These are phyloP conservation scores for Diachrysia chrysitis DNA, from an alignment of 2,888 invertebrate genomes.

Conservation along the genomic window DNA sequence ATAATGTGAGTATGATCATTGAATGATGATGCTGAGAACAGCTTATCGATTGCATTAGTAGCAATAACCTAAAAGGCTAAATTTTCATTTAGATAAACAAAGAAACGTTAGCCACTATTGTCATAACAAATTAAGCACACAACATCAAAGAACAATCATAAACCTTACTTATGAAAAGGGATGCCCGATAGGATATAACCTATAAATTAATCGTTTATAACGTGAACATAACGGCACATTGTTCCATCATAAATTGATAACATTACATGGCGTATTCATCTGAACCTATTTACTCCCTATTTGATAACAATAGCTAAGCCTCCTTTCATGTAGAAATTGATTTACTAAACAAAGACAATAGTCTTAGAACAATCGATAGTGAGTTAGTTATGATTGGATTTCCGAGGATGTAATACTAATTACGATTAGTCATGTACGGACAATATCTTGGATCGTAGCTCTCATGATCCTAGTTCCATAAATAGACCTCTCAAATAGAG, in stretches of 20 bases:
- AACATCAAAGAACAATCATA: slow-evolving; percentile 9
- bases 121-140: neutral
- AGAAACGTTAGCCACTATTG: too few relatives aligned
- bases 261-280: slow-evolving; percentile 36
- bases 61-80: too few relatives aligned
- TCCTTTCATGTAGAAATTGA: slow-evolving; percentile 57
- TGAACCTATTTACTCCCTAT: slow-evolving; percentile 33
- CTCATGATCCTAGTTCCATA: neutral
- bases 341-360: slow-evolving; percentile 54
- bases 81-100: too few relatives aligned
- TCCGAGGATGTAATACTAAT: slow-evolving; percentile 22
- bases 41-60: too few relatives aligned
- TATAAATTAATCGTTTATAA: slow-evolving; percentile 26
- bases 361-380: slow-evolving; percentile 45
- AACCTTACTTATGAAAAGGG: slow-evolving; percentile 11
- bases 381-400: slow-evolving; percentile 42
- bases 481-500: neutral
- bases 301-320: slow-evolving; percentile 49
- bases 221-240: slow-evolving; percentile 37
- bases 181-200: slow-evolving; percentile 16
- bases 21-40: too few relatives aligned
- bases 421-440: slow-evolving; percentile 30
- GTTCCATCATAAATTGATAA: slow-evolving; percentile 42
- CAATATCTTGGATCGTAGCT: neutral
- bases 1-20: too few relatives aligned